A percentile compares a stretch with the other conserved stretches of the same genome.
These are phyloP conservation scores for Percina caprodes DNA, from an alignment of 2,113 vertebrate species.

Conservation along the genomic window DNA sequence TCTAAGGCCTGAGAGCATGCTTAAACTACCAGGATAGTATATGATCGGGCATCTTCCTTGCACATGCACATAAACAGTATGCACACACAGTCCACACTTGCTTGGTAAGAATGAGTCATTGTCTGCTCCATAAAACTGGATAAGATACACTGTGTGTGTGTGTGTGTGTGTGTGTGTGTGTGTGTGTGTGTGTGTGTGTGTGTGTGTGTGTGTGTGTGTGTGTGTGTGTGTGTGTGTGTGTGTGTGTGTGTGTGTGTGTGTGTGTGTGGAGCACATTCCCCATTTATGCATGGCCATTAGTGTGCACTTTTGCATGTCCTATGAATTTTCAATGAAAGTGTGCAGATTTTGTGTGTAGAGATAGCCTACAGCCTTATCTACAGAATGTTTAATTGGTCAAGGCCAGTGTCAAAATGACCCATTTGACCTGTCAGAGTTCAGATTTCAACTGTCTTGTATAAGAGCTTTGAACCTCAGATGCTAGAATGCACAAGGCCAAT, in stretches of 20 bases:
- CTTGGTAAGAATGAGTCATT: conserved; percentile 4
- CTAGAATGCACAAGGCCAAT: conserved; percentile 34
- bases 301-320: background rate
- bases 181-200: no score
- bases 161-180: background rate
- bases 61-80: background rate
- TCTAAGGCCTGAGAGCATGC: conserved; percentile 12
- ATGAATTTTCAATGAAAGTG: background rate
- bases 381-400: conserved; percentile 61
- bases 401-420: conserved; percentile 42
- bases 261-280: background rate
- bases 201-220: no score
- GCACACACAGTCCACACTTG: background rate
- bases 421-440: conserved; percentile 58
- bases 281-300: background rate
- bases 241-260: no score
- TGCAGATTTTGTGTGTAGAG: conserved; percentile 1
- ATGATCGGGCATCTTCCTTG: conserved; percentile 13
- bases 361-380: conserved; percentile 25
- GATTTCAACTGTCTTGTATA: conserved; percentile 62
- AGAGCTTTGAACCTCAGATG: conserved; percentile 49
- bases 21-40: conserved; percentile 24
- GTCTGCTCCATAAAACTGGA: no score
- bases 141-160: background rate
- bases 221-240: no score